Evolutionary conservation across 2,113 vertebrate species (phyloP).

Genomic region (Jaculus jaculus): DNA sequence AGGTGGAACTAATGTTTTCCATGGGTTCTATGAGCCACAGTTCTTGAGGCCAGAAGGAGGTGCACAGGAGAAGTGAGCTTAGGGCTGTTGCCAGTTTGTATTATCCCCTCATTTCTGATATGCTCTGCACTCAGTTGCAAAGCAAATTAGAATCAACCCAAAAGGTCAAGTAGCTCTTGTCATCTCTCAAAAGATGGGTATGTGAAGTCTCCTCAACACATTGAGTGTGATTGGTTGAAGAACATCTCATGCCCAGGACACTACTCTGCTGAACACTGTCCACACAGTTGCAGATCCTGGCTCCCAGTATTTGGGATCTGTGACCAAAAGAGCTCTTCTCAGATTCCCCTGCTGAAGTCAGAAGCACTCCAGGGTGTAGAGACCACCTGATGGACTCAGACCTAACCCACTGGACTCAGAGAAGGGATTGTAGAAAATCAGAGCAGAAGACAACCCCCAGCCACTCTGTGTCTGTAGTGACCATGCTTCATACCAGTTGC

Average conservation of each 20-base stretch:
- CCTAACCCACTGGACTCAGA: neutral
- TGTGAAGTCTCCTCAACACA: neutral
- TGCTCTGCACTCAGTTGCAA: neutral
- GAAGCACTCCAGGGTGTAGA: neutral
- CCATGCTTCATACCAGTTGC: neutral
- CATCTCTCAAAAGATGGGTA: conserved; percentile 6
- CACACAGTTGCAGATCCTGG: neutral
- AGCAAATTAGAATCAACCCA: neutral
- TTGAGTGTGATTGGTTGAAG: neutral
- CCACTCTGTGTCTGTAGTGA: neutral
- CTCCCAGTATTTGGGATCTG: neutral
- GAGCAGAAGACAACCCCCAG: neutral
- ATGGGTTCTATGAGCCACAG: neutral
- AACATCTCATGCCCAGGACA: neutral
- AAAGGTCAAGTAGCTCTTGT: conserved; percentile 10
- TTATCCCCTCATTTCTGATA: neutral
- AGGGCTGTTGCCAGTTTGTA: neutral
- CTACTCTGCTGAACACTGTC: neutral
- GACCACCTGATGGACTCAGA: neutral
- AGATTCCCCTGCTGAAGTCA: neutral
- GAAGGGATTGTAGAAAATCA: neutral
- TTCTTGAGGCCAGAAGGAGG: neutral
- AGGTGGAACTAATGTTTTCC: neutral
- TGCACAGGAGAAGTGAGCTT: neutral
- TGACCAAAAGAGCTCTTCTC: neutral